A percentile compares a stretch with the other conserved stretches of the same genome.
phyloP scores from a whole-genome alignment of 2,888 invertebrate genomes.

The Clistopyga incitator region DNA sequence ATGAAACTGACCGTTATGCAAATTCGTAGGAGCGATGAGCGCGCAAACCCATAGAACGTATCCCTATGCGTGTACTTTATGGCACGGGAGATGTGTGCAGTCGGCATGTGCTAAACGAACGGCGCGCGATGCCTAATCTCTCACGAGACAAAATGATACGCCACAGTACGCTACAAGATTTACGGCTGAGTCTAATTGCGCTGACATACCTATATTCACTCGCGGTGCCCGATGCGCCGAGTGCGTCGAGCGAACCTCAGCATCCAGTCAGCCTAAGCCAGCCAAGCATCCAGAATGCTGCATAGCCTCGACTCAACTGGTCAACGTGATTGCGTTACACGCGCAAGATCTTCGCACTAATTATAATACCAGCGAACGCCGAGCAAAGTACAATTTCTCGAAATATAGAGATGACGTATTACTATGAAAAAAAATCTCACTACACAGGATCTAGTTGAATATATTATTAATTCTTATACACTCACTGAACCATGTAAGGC shows the following conservation, averaged over 20 bases:
- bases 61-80: neutral
- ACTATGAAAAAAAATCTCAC: too few species aligned
- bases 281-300: conserved; percentile 64
- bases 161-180: conserved; percentile 73
- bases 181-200: conserved; percentile 72
- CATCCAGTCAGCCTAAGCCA: conserved; percentile 63
- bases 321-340: conserved; percentile 35
- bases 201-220: conserved; percentile 67
- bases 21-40: conserved; percentile 73
- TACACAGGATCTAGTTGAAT: too few species aligned
- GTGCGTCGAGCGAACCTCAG: conserved; percentile 65
- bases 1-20: conserved; percentile 74
- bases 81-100: conserved; percentile 12
- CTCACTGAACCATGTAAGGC: too few species aligned
- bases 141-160: conserved; percentile 77
- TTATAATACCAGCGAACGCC: conserved; percentile 13
- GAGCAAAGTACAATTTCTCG: neutral
- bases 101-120: conserved; percentile 47
- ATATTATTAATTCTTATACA: too few species aligned
- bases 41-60: conserved; percentile 53
- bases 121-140: conserved; percentile 75
- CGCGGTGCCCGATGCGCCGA: conserved; percentile 58
- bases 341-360: conserved; percentile 13
- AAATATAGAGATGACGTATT: neutral
- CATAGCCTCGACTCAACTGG: conserved; percentile 28